These are phyloP conservation scores for Parthenolecanium corni DNA, from an alignment of 2,888 invertebrate genomes.

Conservation along the genomic window DNA sequence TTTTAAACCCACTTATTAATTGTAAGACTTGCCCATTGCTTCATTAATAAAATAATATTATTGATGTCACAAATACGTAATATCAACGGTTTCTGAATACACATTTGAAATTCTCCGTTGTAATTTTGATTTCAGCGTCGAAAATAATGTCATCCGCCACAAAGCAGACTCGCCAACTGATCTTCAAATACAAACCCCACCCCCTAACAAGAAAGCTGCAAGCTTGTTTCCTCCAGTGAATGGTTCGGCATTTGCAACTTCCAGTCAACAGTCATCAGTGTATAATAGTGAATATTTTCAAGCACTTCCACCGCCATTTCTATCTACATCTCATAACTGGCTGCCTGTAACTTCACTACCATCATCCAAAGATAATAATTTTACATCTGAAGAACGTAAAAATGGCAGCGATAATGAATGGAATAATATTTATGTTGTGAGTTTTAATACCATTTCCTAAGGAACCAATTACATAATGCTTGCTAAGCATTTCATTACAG, in stretches of 20 bases:
- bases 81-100: too few relatives aligned
- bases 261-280: neutral
- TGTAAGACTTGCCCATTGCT: too few relatives aligned
- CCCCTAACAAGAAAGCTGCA: neutral
- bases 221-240: neutral
- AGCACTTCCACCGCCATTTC: neutral
- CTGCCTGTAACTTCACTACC: neutral
- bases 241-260: neutral
- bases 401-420: constrained; percentile 72
- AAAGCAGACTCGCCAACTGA: neutral
- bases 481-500: too few relatives aligned
- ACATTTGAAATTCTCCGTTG: too few relatives aligned
- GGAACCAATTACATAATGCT: too few relatives aligned
- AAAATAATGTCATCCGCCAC: neutral
- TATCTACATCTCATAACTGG: neutral
- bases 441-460: too few relatives aligned
- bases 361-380: neutral
- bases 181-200: neutral
- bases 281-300: neutral
- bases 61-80: too few relatives aligned
- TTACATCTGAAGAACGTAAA: neutral
- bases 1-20: too few relatives aligned
- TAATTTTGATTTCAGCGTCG: neutral
- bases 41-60: too few relatives aligned
- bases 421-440: constrained; percentile 73